These are phyloP conservation scores for Callochromis pleurospilus DNA, from an alignment of 2,113 vertebrate genomes.

Conservation along the genomic window DNA sequence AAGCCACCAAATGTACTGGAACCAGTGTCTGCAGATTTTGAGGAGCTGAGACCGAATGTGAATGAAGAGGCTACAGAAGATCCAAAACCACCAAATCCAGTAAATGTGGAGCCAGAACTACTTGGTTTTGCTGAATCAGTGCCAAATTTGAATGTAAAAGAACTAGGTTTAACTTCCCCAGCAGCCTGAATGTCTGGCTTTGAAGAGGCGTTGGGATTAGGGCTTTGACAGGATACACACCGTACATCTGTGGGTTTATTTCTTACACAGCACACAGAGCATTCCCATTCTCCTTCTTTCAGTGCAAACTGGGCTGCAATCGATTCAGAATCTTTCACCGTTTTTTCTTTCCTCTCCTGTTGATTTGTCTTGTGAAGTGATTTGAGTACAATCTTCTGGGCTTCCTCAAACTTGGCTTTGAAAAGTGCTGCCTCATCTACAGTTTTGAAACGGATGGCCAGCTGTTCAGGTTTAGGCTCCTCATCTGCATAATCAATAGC, in stretches of 20 bases:
- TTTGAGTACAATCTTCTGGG: constrained; percentile 70
- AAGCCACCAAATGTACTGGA: constrained; percentile 47
- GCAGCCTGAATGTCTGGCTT: constrained; percentile 23
- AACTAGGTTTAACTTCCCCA: constrained; percentile 43
- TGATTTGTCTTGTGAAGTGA: constrained; percentile 29
- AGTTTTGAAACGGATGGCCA: constrained; percentile 96
- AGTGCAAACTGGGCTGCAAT: constrained; percentile 69
- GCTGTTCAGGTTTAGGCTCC: constrained; percentile 85
- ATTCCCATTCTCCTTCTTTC: constrained; percentile 84
- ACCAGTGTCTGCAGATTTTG: constrained; percentile 20
- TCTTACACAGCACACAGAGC: constrained; percentile 72
- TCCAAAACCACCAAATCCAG: constrained; percentile 66
- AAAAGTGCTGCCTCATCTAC: constrained; percentile 90
- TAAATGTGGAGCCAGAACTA: constrained; percentile 25
- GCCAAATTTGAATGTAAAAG: constrained; percentile 70
- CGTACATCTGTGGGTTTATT: constrained; percentile 67
- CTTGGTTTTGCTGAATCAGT: constrained; percentile 53
- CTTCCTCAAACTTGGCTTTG: constrained; percentile 90
- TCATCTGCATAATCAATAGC: constrained; percentile 96
- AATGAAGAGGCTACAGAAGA: constrained; percentile 57
- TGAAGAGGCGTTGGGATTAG: constrained; percentile 53
- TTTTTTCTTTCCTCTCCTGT: constrained; percentile 20
- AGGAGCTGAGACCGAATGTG: constrained; percentile 64
- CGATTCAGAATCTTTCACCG: not conserved
- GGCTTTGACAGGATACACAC: constrained; percentile 75